Base-by-base conservation (phyloP, 2,888 invertebrate genomes). In the Harpalus rufipes region DNA sequence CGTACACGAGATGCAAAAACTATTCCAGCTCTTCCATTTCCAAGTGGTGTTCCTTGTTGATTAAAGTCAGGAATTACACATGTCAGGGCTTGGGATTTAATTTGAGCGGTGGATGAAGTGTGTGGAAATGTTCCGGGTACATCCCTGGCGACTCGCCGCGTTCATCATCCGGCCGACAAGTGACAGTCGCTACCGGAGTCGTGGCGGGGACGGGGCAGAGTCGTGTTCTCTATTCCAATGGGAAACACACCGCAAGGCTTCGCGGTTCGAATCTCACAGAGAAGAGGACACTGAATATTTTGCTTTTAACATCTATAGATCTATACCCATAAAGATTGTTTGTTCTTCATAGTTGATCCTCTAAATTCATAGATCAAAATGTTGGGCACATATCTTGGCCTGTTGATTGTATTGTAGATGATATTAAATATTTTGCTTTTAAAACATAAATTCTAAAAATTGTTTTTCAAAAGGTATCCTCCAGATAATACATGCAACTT, bases 41-140 rank as follows among this genome's bases (percentile, higher is more conserved):
- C 68, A 32, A 68, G 68, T 68, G 68, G 32, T 68, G 25, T 68
- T 68, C 68, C 68, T 68, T 68, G 68, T 68, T 68, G 68, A 68
- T 68, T 68, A 68, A 68, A 68, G 32, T 25, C 68, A 39, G 12
- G 68, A 68, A 68, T 68, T 68, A 68, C 68, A 68, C 32, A 68
- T 39, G 68, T 68, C 68, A 68, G 25, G 32, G 39, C 39, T 21
- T 39, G 32, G 68, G 68, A 68, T 68, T 68, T 68, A 68, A 68
- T 68, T 68, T 68, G n/a, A n/a, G 32, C 25, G 10, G 39, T n/a
- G 68, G 68, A 68, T 68, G 68, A 68, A 68, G 68, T 68, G 68
- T 63, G 63, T 63, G 63, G 63, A 63, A 63, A 63, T 63, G 68
- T 68, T 25, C 68, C n/a, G 39, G 68, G 68, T 68, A 68, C 68